Evolutionary conservation across 2,113 vertebrate genomes (phyloP).

Genomic region (Vulpes ferrilata): DNA sequence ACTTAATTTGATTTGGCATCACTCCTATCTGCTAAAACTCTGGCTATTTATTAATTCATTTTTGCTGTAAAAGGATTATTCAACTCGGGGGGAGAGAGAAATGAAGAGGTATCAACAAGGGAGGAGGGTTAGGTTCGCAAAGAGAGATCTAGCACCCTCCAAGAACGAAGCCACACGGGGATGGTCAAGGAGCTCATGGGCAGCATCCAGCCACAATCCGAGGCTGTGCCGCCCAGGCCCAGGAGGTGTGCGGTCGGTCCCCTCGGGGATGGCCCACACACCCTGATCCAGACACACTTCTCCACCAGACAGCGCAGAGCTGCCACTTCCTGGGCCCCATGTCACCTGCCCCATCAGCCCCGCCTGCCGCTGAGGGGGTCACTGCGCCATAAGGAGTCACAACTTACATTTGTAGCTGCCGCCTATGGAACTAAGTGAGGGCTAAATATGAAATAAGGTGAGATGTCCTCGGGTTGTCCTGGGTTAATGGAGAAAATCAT

Average conservation of each 20-base stretch:
- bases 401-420: not conserved
- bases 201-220: too few species aligned
- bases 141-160: not conserved
- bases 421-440: not conserved
- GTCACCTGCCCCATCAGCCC: not conserved
- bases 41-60: conserved; percentile 63
- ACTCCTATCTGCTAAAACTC: conserved; percentile 36
- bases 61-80: conserved; percentile 54
- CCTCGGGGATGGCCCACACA: not conserved
- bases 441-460: not conserved
- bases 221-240: not conserved
- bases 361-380: not conserved
- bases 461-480: not conserved
- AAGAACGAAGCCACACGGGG: not conserved
- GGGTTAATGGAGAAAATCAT: not conserved
- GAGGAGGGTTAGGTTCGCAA: conserved; percentile 33
- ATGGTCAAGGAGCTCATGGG: not conserved
- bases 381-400: not conserved
- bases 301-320: not conserved
- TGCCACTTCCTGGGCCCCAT: not conserved
- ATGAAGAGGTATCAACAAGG: conserved; percentile 52
- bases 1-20: conserved; percentile 59
- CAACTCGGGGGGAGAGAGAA: conserved; percentile 47
- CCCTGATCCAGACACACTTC: not conserved
- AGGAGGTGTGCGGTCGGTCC: not conserved